A percentile compares a stretch with the other conserved stretches of the same genome.
phyloP scores from a whole-genome alignment of 2,113 vertebrate genomes.

The Planiliza haematocheilus region DNA sequence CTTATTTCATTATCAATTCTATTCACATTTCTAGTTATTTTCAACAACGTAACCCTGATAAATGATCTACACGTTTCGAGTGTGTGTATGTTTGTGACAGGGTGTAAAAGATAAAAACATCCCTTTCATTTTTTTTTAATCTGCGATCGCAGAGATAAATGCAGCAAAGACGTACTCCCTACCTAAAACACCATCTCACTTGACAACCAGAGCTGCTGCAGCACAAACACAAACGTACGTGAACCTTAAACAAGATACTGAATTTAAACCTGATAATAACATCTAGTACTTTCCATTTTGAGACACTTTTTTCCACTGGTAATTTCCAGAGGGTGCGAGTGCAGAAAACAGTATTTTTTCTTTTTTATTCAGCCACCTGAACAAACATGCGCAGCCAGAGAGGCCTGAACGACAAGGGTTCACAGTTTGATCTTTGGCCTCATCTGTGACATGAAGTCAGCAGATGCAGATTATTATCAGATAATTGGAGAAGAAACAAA shows the following conservation, averaged over 20 bases:
- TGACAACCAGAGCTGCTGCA: constrained; percentile 32
- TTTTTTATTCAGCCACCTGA: constrained; percentile 76
- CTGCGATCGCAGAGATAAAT: constrained; percentile 64
- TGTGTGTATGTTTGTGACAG: constrained; percentile 40
- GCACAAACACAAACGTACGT: constrained; percentile 30
- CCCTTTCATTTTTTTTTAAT: constrained; percentile 60
- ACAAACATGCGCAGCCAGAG: constrained; percentile 71
- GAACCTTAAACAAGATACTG: constrained; percentile 48
- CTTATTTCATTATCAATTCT: neutral
- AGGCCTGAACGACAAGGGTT: constrained; percentile 58
- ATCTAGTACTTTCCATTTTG: constrained; percentile 37
- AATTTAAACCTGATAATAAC: constrained; percentile 57
- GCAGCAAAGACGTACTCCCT: constrained; percentile 47
- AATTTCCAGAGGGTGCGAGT: constrained; percentile 68
- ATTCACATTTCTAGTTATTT: constrained; percentile 17
- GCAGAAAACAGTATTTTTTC: constrained; percentile 69
- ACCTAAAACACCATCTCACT: constrained; percentile 39
- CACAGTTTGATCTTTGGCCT: constrained; percentile 68
- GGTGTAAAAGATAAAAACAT: constrained; percentile 55
- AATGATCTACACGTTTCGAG: constrained; percentile 20
- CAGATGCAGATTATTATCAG: constrained; percentile 73
- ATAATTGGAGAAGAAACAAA: constrained; percentile 31
- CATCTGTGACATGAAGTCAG: constrained; percentile 52
- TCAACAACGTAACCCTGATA: constrained; percentile 10
- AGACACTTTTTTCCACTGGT: constrained; percentile 48